Base-by-base conservation (phyloP, 2,797 vertebrate genomes). In the Galagoides demidoff region DNA sequence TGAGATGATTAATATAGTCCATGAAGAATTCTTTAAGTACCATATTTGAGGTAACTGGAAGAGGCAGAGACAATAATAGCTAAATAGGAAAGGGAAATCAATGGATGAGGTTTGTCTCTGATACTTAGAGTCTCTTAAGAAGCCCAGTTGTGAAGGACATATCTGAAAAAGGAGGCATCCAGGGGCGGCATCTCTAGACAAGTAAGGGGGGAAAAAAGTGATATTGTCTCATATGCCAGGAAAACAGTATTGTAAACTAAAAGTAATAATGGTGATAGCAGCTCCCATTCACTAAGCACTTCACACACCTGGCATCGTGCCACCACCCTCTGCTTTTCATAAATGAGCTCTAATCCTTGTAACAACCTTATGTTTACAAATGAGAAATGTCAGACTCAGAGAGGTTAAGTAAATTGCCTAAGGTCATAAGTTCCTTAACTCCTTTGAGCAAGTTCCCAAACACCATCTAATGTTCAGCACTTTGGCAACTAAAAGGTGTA, bases 381-480 rank as follows among this genome's bases (percentile, higher is more conserved):
- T 27, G 61, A 91, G 83, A 86, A 78, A 34, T 31, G 20, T 87
- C 37, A 27, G 71, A 43, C 83, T 86, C 61, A 85, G 37, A 81
- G 68, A 82, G 34, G 86, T 73, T 81, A 91, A 77, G 71, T 63
- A 82, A 92, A 86, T 73, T 68, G 59, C 71, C 71, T 39, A 57
- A 89, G 55, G 66, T 85, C 84, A 89, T 79, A 91, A 91, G n/a
- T 87, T 91, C 57, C 71, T 85, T 71, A 61, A 76, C 90, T 90
- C 43, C 52, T 95, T 22, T 61, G 59, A 95, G 77, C 81, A 66
- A 83, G 77, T 74, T 95, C 74, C 81, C 85, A 88, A 73, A 94
- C 34, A 73, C 31, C 57, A 34, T 8, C 27, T 74, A 79, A 64
- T 5, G 52, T 95, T 86, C 52, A 23, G 64, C 10, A 63, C 73